phyloP scores from a whole-genome alignment of 2,888 invertebrate genomes.

The Phragmatobia fuliginosa region DNA sequence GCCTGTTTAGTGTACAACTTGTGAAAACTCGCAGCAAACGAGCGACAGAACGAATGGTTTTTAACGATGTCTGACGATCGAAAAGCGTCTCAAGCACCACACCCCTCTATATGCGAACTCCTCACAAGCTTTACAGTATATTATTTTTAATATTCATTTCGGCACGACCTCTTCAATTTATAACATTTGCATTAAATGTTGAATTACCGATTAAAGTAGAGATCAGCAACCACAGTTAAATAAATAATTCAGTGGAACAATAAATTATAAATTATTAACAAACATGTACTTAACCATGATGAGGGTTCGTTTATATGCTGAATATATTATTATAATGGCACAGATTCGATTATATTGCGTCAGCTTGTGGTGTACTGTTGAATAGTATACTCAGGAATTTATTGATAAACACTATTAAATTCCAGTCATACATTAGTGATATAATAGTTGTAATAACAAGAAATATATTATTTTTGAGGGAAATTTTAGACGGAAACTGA shows the following conservation, averaged over 20 bases:
- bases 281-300: conserved; percentile 20
- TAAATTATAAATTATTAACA: not conserved
- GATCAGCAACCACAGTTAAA: not conserved
- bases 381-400: not conserved
- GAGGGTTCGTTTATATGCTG: not conserved
- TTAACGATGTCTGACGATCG: conserved; percentile 51
- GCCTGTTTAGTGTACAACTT: conserved; percentile 49
- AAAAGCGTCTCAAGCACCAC: conserved; percentile 15
- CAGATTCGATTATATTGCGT: conserved; percentile 1
- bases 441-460: too few species aligned
- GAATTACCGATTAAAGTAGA: not conserved
- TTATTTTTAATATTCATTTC: conserved; percentile 24
- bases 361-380: not conserved
- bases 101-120: conserved; percentile 4
- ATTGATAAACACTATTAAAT: not conserved
- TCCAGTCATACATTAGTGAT: too few species aligned
- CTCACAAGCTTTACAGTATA: conserved; percentile 29
- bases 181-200: not conserved
- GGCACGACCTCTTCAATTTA: conserved; percentile 10
- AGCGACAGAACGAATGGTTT: conserved; percentile 49
- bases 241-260: not conserved
- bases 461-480: too few species aligned
- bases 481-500: too few species aligned
- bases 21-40: conserved; percentile 51
- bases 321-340: conserved; percentile 1